Base-by-base conservation (phyloP, 2,888 invertebrate genomes). In the Hirtodrosophila histrioides region DNA sequence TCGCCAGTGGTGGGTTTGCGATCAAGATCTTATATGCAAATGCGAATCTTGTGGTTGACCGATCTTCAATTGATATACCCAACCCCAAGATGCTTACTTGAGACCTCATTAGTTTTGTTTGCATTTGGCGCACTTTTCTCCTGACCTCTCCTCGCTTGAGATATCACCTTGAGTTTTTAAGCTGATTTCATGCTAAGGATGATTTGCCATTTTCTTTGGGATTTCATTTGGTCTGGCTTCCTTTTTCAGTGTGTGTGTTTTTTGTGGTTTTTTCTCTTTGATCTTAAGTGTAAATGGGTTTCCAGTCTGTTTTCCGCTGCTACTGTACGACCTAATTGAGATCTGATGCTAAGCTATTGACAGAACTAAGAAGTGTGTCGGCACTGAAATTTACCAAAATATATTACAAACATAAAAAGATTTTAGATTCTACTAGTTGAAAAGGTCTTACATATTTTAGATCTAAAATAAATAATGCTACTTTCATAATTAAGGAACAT, bases 181-280 rank as follows among this genome's bases (percentile, higher is more conserved):
- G 88, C 80, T 66, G 86, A 88, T 86, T 86, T 88, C 84, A 88
- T 70, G 83, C 71, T 51, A 56, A 68, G 75, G 63, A 82, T 87
- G 79, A 77, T 73, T 69, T 73, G 86, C 65, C 60, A 67, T 77
- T 86, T 84, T 65, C 45, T 46, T 57, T 60, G 10, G 37, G 51
- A 41, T 63, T 55, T 61, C 53, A 41, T 36, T 39, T 39, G 17
- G 17, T 17, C 1, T 17, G 1, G 17, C 29, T 51, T 46, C 29
- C 11, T 12, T 29, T 37, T 54, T 33, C 40, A 55, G 39, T 43
- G 12, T 67, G 46, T 67, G 44, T 64, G 63, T 48, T 36, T 37
- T 43, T 8, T 17, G 56, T 39, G 41, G 44, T 46, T 53, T 50
- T 46, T 23, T 39, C 29, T 65, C 53, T 68, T 63, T 63, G 51